These are phyloP conservation scores for Clavelina lepadiformis DNA, from an alignment of 23 tunicate genomes.

Conservation along the genomic window DNA sequence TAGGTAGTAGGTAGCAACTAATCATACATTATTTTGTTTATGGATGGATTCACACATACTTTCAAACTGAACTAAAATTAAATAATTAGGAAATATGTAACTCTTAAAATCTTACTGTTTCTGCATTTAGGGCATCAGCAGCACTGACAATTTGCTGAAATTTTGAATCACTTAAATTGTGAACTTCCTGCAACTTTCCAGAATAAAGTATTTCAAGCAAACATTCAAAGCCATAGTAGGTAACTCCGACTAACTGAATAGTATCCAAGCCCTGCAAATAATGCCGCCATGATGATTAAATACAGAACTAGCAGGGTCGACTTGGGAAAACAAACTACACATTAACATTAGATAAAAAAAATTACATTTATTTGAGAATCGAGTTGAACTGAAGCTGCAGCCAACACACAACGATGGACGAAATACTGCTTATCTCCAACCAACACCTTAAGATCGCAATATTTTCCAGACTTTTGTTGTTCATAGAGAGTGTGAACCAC, in stretches of 20 bases:
- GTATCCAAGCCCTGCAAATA: conserved; percentile 65
- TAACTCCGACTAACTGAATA: conserved; percentile 75
- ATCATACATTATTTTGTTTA: too few species aligned
- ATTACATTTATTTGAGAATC: conserved; percentile 79
- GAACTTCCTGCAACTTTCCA: conserved; percentile 59
- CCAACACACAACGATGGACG: conserved; percentile 81
- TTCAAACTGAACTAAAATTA: too few species aligned
- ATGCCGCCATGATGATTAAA: background rate
- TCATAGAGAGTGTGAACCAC: conserved; percentile 80
- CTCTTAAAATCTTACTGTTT: conserved; percentile 80
- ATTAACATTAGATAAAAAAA: background rate
- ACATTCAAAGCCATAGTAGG: conserved; percentile 84
- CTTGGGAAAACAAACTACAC: background rate
- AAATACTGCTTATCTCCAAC: conserved; percentile 77
- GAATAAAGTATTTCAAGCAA: conserved; percentile 79
- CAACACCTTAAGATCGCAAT: conserved; percentile 82
- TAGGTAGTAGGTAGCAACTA: too few species aligned
- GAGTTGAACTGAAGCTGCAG: conserved; percentile 75
- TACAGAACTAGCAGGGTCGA: background rate
- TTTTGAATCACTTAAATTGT: conserved; percentile 43
- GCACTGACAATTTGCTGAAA: conserved; percentile 91
- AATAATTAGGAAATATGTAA: too few species aligned
- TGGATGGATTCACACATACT: too few species aligned
- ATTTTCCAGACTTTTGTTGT: conserved; percentile 72
- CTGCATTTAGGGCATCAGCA: conserved; percentile 88